Percentiles rank a stretch among this genome's conserved stretches.
Conservation (phyloP, 1,140 invertebrate species). For the Melipona quadrifasciata region DNA sequence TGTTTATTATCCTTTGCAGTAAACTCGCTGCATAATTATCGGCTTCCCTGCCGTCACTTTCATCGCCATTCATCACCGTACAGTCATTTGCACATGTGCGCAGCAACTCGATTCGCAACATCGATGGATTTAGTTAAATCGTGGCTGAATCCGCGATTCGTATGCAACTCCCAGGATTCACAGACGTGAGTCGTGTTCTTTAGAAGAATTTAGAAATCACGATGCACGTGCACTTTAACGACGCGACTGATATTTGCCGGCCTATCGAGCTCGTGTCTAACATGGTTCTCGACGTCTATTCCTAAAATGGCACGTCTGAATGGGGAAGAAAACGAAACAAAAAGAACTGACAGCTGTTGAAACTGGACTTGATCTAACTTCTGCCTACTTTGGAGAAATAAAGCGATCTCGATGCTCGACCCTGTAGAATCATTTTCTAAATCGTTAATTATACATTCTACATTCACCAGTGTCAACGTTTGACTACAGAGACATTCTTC, state of each 20-base stretch:
- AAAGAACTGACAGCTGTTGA: slow-evolving; percentile 4
- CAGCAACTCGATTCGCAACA: not conserved
- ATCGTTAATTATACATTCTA: not conserved
- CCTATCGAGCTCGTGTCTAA: not conserved
- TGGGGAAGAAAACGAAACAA: not conserved
- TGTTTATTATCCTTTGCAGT: not conserved
- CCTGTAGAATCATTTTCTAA: not conserved
- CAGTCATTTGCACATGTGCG: not conserved
- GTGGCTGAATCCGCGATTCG: not conserved
- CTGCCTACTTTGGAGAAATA: not conserved
- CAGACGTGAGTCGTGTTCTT: too few relatives aligned
- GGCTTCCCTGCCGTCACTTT: not conserved
- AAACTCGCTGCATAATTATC: not conserved
- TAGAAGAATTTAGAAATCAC: slow-evolving; percentile 17
- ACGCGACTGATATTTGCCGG: slow-evolving; percentile 18
- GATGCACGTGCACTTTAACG: slow-evolving; percentile 32
- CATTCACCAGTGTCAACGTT: too few relatives aligned
- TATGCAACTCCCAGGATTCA: not conserved
- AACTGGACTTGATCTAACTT: slow-evolving; percentile 1
- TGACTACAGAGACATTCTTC: not conserved
- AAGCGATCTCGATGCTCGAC: not conserved
- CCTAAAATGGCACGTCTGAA: slow-evolving; percentile 11
- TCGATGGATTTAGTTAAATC: slow-evolving; percentile 15
- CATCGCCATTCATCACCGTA: not conserved
- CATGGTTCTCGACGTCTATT: not conserved